Evolutionary conservation across 2,888 invertebrate genomes (phyloP), one percentile per base, ranked within the genome.

Genomic region (Caenorhabditis zanzibari): DNA sequence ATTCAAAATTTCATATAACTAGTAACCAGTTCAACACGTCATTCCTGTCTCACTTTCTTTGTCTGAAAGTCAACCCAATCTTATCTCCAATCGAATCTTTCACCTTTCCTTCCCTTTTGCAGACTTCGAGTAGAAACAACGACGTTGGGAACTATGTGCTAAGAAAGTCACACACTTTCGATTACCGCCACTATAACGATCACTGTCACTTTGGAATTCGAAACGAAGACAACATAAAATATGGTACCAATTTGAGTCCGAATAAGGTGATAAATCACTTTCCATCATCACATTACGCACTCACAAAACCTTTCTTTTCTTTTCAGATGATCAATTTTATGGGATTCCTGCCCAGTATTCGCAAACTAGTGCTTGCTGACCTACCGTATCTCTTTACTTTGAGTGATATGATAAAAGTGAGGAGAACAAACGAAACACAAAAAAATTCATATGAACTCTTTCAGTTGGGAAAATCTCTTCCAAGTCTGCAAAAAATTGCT

Each of bases 281-380:
- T 69, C 49, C 63, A 59, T 64, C 66, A 58, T 52, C 32, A 66
- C 63, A 56, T 14, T 35, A 44, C 44, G 59, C 47, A 47, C 19
- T 6, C 19, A 1, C 19, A 47, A 19, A 19, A n/a, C 47, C 19
- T 38, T 38, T 38, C 38, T 19, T 24, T 7, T 56, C 28, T 14
- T 64, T 79, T 64, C 54, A 79, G 79, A 79, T 79, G 79, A 79
- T 71, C 35, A 61, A 44, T 16, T 81, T 81, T 24, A 71, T 81
- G 81, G 49, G 28, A 41, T 75, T 44, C 10, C 12, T 81, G 41
- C 71, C 81, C 3, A 72, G 49, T 35, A 19, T 81, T 7, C 47
- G 52, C 5, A 76, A 71, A 64, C 7, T 82, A 0, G 59, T 71
- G 38, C 54, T 82, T 24, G 68, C 63, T 24, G 81, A 75, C 35